These are phyloP conservation scores for Astur gentilis DNA, from an alignment of 2,113 vertebrate genomes.

Conservation along the genomic window DNA sequence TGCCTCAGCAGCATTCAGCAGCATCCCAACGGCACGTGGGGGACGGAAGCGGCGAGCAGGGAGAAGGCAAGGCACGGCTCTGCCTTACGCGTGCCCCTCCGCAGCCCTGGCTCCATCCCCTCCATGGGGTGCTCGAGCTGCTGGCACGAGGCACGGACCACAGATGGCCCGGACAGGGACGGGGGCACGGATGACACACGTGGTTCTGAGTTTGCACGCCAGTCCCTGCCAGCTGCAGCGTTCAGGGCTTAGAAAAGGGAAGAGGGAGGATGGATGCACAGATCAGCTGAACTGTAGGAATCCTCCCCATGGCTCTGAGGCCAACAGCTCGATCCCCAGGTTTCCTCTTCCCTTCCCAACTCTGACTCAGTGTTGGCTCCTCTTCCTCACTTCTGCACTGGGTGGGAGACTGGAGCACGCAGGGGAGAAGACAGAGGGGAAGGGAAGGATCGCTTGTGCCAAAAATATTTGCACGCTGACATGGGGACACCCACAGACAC, in stretches of 20 bases:
- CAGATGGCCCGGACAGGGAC: accelerated
- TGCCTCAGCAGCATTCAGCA: not conserved
- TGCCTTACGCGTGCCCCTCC: not conserved
- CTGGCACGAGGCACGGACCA: accelerated
- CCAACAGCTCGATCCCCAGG: not conserved
- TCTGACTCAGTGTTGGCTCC: not conserved
- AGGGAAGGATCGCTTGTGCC: accelerated
- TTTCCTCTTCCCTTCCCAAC: not conserved
- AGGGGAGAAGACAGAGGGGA: not conserved
- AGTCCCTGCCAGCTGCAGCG: not conserved
- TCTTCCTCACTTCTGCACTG: not conserved
- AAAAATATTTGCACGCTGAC: not conserved
- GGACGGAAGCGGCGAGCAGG: accelerated
- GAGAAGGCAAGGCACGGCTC: not conserved
- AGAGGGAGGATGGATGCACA: not conserved
- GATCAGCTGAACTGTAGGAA: not conserved
- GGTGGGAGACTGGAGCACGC: not conserved
- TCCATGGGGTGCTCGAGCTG: not conserved
- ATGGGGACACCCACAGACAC: not conserved
- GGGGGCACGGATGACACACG: accelerated
- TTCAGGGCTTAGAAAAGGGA: accelerated
- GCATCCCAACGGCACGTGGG: accelerated
- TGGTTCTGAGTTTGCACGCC: not conserved
- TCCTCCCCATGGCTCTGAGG: not conserved
- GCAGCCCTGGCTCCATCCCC: not conserved